phyloP scores from a whole-genome alignment of 2,888 invertebrate species.

The Endomychus coccineus region DNA sequence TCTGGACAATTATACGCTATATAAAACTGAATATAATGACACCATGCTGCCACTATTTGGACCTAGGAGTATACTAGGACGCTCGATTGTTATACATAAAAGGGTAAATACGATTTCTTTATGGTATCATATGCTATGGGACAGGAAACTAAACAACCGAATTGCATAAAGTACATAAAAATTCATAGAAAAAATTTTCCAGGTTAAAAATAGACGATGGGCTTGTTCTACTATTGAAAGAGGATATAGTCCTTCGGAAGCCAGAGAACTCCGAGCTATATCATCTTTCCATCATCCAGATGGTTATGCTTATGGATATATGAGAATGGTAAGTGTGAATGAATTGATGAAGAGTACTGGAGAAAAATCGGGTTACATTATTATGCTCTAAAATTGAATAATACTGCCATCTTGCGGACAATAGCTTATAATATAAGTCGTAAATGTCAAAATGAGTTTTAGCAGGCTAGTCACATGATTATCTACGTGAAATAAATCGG shows the following conservation, averaged over 20 bases:
- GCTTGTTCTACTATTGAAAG: conserved; percentile 79
- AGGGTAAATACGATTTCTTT: conserved; percentile 42
- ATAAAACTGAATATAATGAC: conserved; percentile 62
- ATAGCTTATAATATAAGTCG: no score
- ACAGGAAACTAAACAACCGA: neutral
- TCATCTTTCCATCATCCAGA: conserved; percentile 88
- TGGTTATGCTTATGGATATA: conserved; percentile 78
- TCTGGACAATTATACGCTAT: conserved; percentile 56
- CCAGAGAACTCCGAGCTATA: conserved; percentile 75
- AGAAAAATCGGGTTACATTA: no score
- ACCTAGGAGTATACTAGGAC: conserved; percentile 69
- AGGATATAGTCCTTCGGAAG: conserved; percentile 82
- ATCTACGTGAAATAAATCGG: no score
- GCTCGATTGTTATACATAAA: conserved; percentile 80
- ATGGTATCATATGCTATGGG: neutral
- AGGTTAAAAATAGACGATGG: conserved; percentile 60
- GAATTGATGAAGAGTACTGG: no score
- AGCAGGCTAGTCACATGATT: no score
- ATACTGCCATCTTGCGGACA: no score
- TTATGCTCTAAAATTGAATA: no score
- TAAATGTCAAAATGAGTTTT: no score
- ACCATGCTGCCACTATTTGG: conserved; percentile 77
- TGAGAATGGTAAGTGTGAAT: conserved; percentile 83
- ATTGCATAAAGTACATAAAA: neutral
- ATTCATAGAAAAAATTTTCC: no score